Evolutionary conservation across 2,888 invertebrate species (phyloP), one percentile per base, ranked within the genome.

Genomic region (Epirrita christyi): DNA sequence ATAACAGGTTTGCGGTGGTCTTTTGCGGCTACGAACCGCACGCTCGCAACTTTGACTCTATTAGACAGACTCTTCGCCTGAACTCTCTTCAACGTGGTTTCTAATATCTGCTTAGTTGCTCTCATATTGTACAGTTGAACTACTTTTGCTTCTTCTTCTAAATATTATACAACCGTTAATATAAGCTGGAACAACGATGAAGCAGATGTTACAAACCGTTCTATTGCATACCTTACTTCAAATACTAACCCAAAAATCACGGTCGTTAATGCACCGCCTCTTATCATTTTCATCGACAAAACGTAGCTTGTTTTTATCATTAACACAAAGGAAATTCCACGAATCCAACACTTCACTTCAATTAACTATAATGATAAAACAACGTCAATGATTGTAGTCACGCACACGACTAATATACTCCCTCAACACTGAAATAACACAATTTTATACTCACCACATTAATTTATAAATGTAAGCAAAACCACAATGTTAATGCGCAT

Each of bases 1-100:
- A 98, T 98, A 90, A 98, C 98, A 98, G 98, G 98, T 98, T 96
- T 92, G 92, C 91, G 81, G 88, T 85, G 88, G 91, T 89, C 89
- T 92, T 90, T 91, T 77, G 90, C 91, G 92, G 91, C 91, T 87
- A 76, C 76, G 86, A 81, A 83, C 90, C 90, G 91, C 91, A 86
- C 88, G 87, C 85, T 90, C 89, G 89, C 90, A 90, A 83, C 88
- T 88, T 90, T 86, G 83, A 72, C 80, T 87, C 90, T 92, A 90
- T 91, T 91, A 91, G 91, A 85, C 81, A 82, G 78, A 84, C 79
- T 79, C 88, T 91, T 90, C 88, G 90, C 91, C 90, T 91, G 78
- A 82, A 79, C 81, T 86, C 83, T 83, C 69, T 86, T 80, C 80
- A 76, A 76, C 73, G 73, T 76, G 70, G 76, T 80, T 83, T 82